phyloP scores from a whole-genome alignment of 1,140 invertebrate genomes.

The Orius laevigatus region DNA sequence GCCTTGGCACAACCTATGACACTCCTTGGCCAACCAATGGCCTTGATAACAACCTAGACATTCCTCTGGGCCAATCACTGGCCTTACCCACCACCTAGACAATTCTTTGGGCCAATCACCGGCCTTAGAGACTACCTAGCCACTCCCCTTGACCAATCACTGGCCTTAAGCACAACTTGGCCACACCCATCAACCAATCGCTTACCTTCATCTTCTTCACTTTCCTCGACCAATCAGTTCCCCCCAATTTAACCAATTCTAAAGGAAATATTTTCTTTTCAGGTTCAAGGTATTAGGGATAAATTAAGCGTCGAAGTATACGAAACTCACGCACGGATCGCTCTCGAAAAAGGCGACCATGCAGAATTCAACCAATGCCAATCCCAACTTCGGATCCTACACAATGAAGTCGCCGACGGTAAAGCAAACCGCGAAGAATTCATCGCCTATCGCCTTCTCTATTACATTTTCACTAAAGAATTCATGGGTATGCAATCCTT shows the following conservation, averaged over 20 bases:
- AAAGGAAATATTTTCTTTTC: conserved; percentile 20
- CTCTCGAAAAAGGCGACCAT: conserved; percentile 91
- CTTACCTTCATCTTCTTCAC: neutral
- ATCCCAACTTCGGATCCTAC: conserved; percentile 88
- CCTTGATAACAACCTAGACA: no score
- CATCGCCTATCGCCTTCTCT: conserved; percentile 85
- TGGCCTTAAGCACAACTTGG: neutral
- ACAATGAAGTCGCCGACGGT: conserved; percentile 52
- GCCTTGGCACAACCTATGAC: no score
- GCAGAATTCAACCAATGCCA: conserved; percentile 99
- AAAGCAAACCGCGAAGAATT: conserved; percentile 65
- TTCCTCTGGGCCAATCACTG: no score
- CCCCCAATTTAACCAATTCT: neutral
- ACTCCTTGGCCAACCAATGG: no score
- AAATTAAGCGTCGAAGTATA: conserved; percentile 91
- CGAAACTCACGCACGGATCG: conserved; percentile 94
- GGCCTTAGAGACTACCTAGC: neutral
- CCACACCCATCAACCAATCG: neutral
- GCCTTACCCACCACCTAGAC: no score
- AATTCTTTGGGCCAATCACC: no score
- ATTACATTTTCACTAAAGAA: conserved; percentile 95
- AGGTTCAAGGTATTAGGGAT: conserved; percentile 90
- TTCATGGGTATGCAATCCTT: conserved; percentile 57
- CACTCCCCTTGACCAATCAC: neutral
- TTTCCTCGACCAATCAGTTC: neutral